Conservation (phyloP, 2,888 invertebrate species). For the Steinernema carpocapsae region DNA sequence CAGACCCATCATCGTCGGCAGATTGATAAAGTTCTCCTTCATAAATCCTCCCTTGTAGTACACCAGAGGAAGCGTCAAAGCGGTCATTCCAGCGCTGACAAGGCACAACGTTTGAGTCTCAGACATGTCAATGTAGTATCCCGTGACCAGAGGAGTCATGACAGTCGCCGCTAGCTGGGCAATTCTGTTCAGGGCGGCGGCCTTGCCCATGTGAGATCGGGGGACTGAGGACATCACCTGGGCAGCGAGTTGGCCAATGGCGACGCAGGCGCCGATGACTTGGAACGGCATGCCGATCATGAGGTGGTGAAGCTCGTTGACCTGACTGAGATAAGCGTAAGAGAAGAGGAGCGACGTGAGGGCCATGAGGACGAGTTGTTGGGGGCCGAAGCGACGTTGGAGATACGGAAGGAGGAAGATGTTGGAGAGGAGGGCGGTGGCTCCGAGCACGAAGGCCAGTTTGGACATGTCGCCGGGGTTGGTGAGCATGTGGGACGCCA, state of each 20-base stretch:
- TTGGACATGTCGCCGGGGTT: constrained; percentile 56
- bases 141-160: constrained; percentile 56
- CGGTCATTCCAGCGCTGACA: constrained; percentile 50
- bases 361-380: constrained; percentile 50
- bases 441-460: constrained; percentile 53
- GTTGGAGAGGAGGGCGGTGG: constrained; percentile 55
- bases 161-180: constrained; percentile 53
- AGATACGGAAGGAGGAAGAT: constrained; percentile 54
- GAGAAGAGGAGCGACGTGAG: constrained; percentile 47
- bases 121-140: constrained; percentile 50
- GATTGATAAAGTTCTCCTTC: constrained; percentile 47
- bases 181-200: constrained; percentile 60
- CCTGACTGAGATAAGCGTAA: constrained; percentile 53
- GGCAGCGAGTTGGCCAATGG: constrained; percentile 59
- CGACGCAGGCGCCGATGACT: constrained; percentile 58
- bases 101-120: constrained; percentile 54
- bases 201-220: constrained; percentile 56
- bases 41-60: constrained; percentile 53
- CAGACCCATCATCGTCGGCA: constrained; percentile 42
- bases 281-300: constrained; percentile 61
- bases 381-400: constrained; percentile 51
- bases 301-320: constrained; percentile 45
- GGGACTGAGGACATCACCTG: constrained; percentile 59
- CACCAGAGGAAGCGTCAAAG: constrained; percentile 47
- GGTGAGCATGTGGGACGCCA: constrained; percentile 52